These are phyloP conservation scores for Galagoides demidoff DNA, from an alignment of 2,797 vertebrate genomes.

Conservation along the genomic window DNA sequence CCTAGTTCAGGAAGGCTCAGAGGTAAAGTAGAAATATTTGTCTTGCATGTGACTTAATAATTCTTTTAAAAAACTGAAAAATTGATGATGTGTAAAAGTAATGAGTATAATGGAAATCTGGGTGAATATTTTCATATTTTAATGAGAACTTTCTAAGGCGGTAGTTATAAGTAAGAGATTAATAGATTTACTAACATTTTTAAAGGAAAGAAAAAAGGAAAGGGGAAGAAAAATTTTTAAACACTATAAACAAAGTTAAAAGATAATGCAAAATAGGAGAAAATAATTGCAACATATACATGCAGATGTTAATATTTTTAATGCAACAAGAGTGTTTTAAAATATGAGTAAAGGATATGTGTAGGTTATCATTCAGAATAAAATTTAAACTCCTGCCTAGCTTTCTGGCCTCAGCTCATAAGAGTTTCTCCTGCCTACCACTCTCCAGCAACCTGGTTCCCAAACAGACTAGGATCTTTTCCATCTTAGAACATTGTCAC, in stretches of 20 bases:
- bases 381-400: not conserved
- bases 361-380: not conserved
- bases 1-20: not conserved
- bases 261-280: not conserved
- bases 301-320: not conserved
- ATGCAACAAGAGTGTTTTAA: not conserved
- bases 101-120: not conserved
- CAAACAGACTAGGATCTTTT: not conserved
- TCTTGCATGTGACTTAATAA: not conserved
- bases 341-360: not conserved
- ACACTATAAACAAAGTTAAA: not conserved
- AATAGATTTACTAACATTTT: not conserved
- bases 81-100: not conserved
- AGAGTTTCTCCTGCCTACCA: not conserved
- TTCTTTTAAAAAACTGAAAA: not conserved
- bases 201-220: not conserved
- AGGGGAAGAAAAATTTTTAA: not conserved
- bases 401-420: not conserved
- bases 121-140: constrained; percentile 9
- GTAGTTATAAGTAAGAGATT: not conserved
- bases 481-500: not conserved
- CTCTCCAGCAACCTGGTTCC: not conserved
- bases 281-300: not conserved
- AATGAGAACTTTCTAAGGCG: not conserved
- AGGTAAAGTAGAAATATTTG: not conserved